phyloP scores from a whole-genome alignment of 2,888 invertebrate species.

The Thecocarcelia acutangulata region DNA sequence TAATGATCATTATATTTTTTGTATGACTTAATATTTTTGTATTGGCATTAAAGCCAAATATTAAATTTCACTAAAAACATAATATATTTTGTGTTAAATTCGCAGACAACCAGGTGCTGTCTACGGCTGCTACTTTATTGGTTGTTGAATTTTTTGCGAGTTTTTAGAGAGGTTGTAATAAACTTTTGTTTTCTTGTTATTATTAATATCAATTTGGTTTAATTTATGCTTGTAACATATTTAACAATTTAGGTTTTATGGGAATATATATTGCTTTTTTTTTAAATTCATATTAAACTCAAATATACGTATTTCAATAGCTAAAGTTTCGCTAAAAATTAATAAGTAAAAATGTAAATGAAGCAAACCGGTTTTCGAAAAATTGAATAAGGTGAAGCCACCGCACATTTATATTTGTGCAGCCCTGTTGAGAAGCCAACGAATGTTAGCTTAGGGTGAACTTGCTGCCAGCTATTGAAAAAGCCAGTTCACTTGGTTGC shows the following conservation, averaged over 20 bases:
- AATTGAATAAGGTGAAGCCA: too few species aligned
- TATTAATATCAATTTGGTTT: conserved; percentile 12
- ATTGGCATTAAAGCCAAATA: too few species aligned
- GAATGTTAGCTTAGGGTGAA: too few species aligned
- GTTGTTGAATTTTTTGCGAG: neutral
- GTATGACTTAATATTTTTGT: neutral
- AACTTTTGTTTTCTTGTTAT: neutral
- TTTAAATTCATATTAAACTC: neutral
- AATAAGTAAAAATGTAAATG: too few species aligned
- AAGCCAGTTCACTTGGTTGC: too few species aligned
- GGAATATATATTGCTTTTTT: neutral
- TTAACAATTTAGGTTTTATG: neutral
- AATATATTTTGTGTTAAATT: neutral
- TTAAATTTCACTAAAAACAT: neutral
- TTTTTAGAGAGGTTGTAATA: neutral
- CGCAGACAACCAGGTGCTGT: neutral
- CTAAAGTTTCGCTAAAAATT: too few species aligned
- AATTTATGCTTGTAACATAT: conserved; percentile 6
- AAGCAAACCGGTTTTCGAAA: too few species aligned
- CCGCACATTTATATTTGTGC: too few species aligned
- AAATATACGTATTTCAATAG: neutral
- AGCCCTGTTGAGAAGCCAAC: too few species aligned
- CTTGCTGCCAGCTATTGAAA: too few species aligned
- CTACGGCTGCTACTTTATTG: neutral
- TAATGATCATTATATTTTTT: neutral